Evolutionary conservation across 1,140 invertebrate genomes (phyloP).

Genomic region (Mylabris phalerata): DNA sequence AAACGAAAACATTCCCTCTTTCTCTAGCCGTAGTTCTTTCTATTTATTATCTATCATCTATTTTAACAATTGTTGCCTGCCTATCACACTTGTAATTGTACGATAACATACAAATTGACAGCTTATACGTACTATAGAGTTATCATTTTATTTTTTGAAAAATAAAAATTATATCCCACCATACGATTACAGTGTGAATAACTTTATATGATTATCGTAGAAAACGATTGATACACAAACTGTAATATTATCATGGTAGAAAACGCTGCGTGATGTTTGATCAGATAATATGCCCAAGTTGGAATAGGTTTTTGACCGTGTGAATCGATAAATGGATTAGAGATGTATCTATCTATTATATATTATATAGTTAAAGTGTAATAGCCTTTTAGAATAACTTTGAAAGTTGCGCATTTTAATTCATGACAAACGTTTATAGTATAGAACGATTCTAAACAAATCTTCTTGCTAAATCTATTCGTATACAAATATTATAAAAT

Average conservation of each 20-base stretch:
- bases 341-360: constrained; percentile 26
- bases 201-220: constrained; percentile 9
- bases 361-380: not conserved
- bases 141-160: constrained; percentile 13
- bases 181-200: constrained; percentile 30
- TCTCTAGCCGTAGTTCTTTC: too few species aligned
- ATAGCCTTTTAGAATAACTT: not conserved
- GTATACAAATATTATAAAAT: not conserved
- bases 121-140: constrained; percentile 29
- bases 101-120: constrained; percentile 38
- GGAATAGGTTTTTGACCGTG: constrained; percentile 35
- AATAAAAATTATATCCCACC: constrained; percentile 24
- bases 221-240: constrained; percentile 15
- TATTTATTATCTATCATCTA: constrained; percentile 26
- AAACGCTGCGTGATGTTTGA: constrained; percentile 27
- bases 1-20: too few species aligned
- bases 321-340: constrained; percentile 37
- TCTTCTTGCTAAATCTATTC: not conserved
- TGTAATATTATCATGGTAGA: constrained; percentile 32
- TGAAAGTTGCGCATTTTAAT: constrained; percentile 3
- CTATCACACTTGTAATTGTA: constrained; percentile 36
- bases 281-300: constrained; percentile 31
- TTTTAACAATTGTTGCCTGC: constrained; percentile 36
- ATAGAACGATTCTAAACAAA: not conserved
- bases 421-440: constrained; percentile 4